These are phyloP conservation scores for Rhadinocentrus ornatus DNA, from an alignment of 2,797 vertebrate species.

Conservation along the genomic window DNA sequence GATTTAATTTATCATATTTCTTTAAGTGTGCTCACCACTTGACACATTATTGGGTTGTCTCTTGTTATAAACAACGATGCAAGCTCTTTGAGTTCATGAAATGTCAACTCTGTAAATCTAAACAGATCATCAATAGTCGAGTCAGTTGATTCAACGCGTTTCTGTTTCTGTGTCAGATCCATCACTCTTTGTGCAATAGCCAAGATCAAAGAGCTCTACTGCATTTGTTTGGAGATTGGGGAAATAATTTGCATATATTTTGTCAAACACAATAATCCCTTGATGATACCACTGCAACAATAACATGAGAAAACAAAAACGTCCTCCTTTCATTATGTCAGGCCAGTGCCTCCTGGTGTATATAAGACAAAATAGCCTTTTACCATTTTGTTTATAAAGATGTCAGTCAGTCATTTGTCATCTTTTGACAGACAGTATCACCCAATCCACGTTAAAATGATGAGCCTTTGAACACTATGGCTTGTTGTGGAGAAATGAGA, in stretches of 20 bases:
- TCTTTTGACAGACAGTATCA: conserved; percentile 64
- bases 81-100: conserved; percentile 55
- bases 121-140: conserved; percentile 52
- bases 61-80: conserved; percentile 44
- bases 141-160: conserved; percentile 31
- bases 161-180: conserved; percentile 22
- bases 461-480: conserved; percentile 61
- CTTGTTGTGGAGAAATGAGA: conserved; percentile 52
- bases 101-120: conserved; percentile 65
- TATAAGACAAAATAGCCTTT: conserved; percentile 22
- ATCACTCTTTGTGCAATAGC: neutral
- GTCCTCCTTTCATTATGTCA: neutral
- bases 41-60: conserved; percentile 22
- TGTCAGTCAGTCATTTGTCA: conserved; percentile 60
- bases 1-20: conserved; percentile 63
- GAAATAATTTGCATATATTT: neutral
- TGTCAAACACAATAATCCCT: neutral
- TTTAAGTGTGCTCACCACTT: conserved; percentile 21
- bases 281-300: neutral
- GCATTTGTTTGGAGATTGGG: neutral
- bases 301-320: neutral
- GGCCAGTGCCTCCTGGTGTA: conserved; percentile 22
- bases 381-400: conserved; percentile 64
- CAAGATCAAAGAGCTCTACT: conserved; percentile 3
- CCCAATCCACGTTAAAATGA: conserved; percentile 50